Evolutionary conservation across 2,113 vertebrate species (phyloP), one percentile per base, ranked within the genome.

Genomic region (Dicerorhinus sumatrensis): DNA sequence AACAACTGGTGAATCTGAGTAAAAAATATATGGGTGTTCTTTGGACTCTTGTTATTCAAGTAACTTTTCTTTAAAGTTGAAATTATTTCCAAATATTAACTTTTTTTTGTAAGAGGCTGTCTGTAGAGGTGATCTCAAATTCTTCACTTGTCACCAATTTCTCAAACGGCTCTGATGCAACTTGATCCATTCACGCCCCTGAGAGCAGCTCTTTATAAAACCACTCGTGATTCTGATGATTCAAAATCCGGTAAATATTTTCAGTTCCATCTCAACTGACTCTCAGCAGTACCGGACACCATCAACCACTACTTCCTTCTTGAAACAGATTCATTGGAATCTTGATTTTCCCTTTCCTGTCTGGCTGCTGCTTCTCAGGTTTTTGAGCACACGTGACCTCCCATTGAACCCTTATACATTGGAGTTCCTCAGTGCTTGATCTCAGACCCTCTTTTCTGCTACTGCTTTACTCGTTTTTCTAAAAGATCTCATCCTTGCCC

Each of bases 241-340:
- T 82, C 51, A 73, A 69, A 87, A 25, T 65, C 80, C 6, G 9
- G 69, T 36, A 63, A 54, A 8, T 31, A 51, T 75, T 96, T 83
- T 96, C 92, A 3, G 31, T 92, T 97, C 89, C 48, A 21, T 48
- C 7, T 6, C 18, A 39, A 31, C 25, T n/a, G 70, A 58, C 62
- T 60, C 51, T 70, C n/a, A n/a, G 27, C 73, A 56, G 27, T 6
- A 42, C 14, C 17, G 6, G 20, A 67, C 58, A 84, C 25, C 48
- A 65, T 6, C 25, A 39, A 77, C 83, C 67, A 23, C 56, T 10
- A 88, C 67, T 96, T 96, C 82, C 88, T 88, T 82, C 63, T 75
- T 63, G 56, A 95, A 93, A 65, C 4, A 25, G 46, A 76, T 60
- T 95, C 51, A 27, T 72, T 36, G 5, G 54, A 46, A 54, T 54